Conservation (phyloP, 2,797 vertebrate species). For the Falco naumanni region DNA sequence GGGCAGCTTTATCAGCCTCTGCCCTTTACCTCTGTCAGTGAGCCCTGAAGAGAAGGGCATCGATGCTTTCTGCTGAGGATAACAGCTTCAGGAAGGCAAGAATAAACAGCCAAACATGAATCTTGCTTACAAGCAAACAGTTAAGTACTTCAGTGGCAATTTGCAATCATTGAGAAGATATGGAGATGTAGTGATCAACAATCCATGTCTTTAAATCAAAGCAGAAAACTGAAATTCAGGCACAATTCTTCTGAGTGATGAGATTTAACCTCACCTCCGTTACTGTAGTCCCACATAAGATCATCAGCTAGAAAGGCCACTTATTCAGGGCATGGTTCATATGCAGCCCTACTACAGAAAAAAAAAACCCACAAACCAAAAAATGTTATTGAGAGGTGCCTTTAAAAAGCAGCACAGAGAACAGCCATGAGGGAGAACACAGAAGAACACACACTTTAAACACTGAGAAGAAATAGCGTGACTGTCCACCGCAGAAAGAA, state of each 20-base stretch:
- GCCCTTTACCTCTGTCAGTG: neutral
- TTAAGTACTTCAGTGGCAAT: neutral
- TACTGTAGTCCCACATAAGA: neutral
- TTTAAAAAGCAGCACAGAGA: neutral
- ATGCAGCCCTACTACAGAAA: neutral
- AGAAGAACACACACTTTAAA: neutral
- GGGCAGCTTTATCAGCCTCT: neutral
- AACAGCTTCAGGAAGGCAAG: neutral
- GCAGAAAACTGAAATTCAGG: neutral
- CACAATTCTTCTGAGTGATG: neutral
- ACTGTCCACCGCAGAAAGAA: rapidly evolving
- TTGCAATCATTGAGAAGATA: neutral
- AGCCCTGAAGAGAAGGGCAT: neutral
- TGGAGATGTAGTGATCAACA: neutral
- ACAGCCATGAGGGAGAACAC: neutral
- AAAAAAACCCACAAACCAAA: too few species aligned
- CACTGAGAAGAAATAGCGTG: neutral
- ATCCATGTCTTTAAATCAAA: neutral
- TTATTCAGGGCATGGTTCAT: neutral
- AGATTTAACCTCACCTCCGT: neutral
- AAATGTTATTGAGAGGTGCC: neutral
- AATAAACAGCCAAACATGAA: neutral
- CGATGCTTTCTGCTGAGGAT: neutral
- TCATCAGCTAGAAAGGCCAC: neutral
- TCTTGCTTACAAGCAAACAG: neutral